phyloP scores from a whole-genome alignment of 2,888 invertebrate species.

The Chaetogeoica ovagalla region DNA sequence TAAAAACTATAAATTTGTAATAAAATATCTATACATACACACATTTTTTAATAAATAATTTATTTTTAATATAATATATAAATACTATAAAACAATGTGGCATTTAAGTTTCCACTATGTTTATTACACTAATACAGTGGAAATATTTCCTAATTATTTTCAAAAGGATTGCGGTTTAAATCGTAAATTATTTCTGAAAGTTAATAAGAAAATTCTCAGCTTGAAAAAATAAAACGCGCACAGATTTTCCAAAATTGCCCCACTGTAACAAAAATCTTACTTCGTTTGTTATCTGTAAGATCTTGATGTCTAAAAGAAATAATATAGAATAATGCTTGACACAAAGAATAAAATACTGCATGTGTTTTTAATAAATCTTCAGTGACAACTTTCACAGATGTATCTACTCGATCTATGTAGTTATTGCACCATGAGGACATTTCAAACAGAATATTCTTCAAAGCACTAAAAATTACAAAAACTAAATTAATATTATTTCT shows the following conservation, averaged over 20 bases:
- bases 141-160: no score
- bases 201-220: background rate
- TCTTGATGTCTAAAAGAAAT: slow-evolving; percentile 87
- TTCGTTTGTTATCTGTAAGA: slow-evolving; percentile 74
- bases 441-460: slow-evolving; percentile 69
- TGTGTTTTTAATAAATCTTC: slow-evolving; percentile 62
- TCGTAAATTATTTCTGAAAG: no score
- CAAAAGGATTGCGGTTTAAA: no score
- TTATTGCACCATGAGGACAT: slow-evolving; percentile 83
- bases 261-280: slow-evolving; percentile 63
- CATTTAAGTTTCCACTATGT: no score
- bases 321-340: slow-evolving; percentile 90
- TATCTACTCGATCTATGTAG: slow-evolving; percentile 74
- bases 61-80: background rate
- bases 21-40: no score
- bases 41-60: no score
- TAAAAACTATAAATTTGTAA: no score
- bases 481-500: background rate
- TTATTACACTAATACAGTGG: no score
- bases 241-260: no score
- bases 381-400: slow-evolving; percentile 59
- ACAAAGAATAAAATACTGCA: slow-evolving; percentile 86
- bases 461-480: slow-evolving; percentile 61
- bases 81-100: background rate
- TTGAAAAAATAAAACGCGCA: background rate